Evolutionary conservation across 2,797 vertebrate species (phyloP).

Genomic region (Gallirallus australis): DNA sequence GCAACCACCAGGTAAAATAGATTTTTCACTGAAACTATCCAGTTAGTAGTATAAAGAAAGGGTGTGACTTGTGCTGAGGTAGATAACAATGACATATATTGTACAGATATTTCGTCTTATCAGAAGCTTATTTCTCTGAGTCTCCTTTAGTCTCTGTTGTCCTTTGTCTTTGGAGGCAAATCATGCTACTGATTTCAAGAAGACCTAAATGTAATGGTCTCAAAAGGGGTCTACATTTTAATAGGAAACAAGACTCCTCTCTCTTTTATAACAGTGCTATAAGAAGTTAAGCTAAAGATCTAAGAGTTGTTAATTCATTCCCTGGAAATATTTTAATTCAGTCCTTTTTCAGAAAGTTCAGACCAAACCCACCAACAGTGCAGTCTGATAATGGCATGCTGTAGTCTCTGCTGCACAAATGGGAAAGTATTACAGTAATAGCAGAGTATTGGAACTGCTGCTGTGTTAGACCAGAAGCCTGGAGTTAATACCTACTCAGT

Average conservation of each 20-base stretch:
- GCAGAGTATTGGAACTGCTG: neutral
- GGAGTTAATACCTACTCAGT: neutral
- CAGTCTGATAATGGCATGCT: neutral
- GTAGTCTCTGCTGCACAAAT: neutral
- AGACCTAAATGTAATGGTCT: neutral
- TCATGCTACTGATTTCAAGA: neutral
- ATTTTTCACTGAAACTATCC: neutral
- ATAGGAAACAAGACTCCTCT: neutral
- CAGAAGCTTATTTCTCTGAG: neutral
- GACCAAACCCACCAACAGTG: neutral
- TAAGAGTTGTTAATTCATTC: neutral
- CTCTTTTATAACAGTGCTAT: neutral
- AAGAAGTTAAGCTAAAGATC: neutral
- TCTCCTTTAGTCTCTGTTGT: neutral
- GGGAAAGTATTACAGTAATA: neutral
- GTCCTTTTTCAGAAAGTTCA: neutral
- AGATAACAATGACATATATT: neutral
- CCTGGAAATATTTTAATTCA: neutral
- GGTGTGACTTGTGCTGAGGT: neutral
- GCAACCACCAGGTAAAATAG: constrained; percentile 92
- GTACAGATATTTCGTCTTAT: neutral
- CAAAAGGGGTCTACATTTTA: neutral
- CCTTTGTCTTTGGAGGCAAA: neutral
- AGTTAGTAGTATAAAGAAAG: neutral
- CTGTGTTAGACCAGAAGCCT: neutral